phyloP scores from a whole-genome alignment of 2,888 invertebrate species.

The Alcis repandata region DNA sequence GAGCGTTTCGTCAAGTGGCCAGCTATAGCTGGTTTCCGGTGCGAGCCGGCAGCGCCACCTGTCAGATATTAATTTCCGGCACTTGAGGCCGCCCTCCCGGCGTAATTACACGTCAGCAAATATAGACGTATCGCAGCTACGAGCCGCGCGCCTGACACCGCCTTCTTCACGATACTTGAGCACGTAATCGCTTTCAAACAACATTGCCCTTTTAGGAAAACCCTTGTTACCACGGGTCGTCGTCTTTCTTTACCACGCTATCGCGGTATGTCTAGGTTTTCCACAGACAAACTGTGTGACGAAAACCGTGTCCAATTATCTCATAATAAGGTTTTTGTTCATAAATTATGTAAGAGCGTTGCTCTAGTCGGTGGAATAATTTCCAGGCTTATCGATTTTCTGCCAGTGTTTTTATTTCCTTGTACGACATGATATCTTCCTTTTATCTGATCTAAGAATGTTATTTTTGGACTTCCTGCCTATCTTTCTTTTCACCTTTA shows the following conservation, averaged over 20 bases:
- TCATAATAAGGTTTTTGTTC: no score
- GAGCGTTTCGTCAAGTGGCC: constrained; percentile 45
- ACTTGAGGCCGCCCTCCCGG: constrained; percentile 62
- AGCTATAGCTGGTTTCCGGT: constrained; percentile 54
- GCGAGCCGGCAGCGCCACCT: constrained; percentile 59
- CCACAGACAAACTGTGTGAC: not conserved
- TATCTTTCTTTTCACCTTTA: no score
- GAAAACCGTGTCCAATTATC: not conserved
- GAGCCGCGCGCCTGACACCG: constrained; percentile 34
- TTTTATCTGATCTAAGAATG: no score
- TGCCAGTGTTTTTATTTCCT: no score
- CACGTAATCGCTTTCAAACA: constrained; percentile 50
- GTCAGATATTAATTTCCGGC: constrained; percentile 81
- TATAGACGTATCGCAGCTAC: constrained; percentile 57
- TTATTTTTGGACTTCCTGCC: no score
- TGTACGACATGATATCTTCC: no score
- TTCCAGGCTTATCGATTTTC: no score
- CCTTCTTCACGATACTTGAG: constrained; percentile 48
- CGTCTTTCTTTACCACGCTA: constrained; percentile 14
- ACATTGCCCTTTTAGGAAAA: constrained; percentile 45
- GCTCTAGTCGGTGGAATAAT: no score
- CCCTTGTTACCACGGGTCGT: constrained; percentile 19
- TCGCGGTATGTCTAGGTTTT: not conserved
- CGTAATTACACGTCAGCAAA: constrained; percentile 69
- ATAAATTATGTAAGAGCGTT: no score